Evolutionary conservation across 2,888 invertebrate species (phyloP).

Genomic region (Parnassius apollo): DNA sequence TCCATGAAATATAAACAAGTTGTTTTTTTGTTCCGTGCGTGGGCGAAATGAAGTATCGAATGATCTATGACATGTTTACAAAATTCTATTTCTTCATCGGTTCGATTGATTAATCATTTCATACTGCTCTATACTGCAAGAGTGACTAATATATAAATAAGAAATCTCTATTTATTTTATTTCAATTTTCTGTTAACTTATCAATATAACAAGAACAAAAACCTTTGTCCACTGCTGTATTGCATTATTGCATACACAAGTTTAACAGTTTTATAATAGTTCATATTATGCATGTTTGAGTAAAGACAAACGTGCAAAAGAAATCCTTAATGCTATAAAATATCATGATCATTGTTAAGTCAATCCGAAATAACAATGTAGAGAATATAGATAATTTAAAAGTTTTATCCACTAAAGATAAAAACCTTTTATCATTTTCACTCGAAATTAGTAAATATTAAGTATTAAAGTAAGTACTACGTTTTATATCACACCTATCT

Average conservation of each 20-base stretch:
- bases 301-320: background rate
- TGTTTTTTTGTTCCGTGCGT: background rate
- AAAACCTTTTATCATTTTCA: too few relatives aligned
- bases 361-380: too few relatives aligned
- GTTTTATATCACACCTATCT: too few relatives aligned
- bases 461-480: too few relatives aligned
- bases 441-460: too few relatives aligned
- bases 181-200: too few relatives aligned
- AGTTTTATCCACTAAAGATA: too few relatives aligned
- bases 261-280: background rate
- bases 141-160: background rate
- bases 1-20: too few relatives aligned
- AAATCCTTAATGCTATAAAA: background rate
- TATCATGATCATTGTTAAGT: too few relatives aligned
- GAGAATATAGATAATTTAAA: too few relatives aligned
- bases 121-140: background rate
- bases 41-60: slow-evolving; percentile 13
- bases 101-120: slow-evolving; percentile 12
- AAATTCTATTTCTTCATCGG: background rate
- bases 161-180: background rate
- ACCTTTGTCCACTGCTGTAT: background rate
- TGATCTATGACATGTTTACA: slow-evolving; percentile 12
- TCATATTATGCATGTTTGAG: background rate
- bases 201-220: background rate
- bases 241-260: background rate